A percentile compares a stretch with the other conserved stretches of the same genome.
Conservation (phyloP, 2,113 vertebrate genomes). For the Cavia aperea region DNA sequence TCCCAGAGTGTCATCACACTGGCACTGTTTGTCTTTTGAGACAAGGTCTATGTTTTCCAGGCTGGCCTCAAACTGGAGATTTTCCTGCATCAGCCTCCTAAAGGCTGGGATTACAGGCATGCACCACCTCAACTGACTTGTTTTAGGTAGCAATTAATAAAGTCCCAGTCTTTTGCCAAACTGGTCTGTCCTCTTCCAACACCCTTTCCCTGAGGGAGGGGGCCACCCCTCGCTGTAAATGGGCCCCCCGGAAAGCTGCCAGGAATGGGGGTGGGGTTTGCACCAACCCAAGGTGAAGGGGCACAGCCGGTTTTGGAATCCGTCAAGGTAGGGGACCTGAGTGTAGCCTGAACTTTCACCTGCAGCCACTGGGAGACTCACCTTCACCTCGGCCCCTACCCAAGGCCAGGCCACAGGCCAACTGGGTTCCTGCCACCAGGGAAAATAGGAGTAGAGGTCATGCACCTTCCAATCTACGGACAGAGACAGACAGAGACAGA, state of each 20-base stretch:
- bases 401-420: neutral
- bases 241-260: neutral
- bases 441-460: neutral
- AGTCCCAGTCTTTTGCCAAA: neutral
- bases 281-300: neutral
- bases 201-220: neutral
- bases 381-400: neutral
- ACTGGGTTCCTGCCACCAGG: neutral
- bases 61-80: neutral
- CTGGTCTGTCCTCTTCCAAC: neutral
- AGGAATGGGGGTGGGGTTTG: neutral
- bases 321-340: neutral
- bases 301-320: neutral
- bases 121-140: neutral
- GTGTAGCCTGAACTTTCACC: conserved; percentile 42
- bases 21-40: neutral
- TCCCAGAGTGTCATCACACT: neutral
- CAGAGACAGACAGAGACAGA: too few relatives aligned
- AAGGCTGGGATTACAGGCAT: neutral
- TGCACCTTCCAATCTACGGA: neutral
- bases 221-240: neutral
- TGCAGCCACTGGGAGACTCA: neutral
- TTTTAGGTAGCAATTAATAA: neutral
- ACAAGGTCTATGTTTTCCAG: neutral
- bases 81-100: neutral